Evolutionary conservation across 2,113 vertebrate genomes (phyloP).

Genomic region (Origma solitaria): DNA sequence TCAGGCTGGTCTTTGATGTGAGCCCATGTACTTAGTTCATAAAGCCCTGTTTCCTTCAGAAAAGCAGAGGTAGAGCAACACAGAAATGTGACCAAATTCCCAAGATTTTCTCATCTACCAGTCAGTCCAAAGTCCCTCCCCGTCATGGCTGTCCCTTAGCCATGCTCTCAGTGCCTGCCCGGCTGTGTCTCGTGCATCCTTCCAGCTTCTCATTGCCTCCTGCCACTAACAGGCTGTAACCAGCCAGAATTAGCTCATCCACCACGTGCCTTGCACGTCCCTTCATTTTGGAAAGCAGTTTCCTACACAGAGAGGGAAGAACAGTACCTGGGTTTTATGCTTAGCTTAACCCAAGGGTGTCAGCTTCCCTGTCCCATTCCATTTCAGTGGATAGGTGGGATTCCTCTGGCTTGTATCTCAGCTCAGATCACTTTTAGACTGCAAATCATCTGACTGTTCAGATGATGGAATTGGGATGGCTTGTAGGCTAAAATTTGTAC

Average conservation of each 20-base stretch:
- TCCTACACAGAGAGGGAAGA: not conserved
- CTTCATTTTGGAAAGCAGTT: not conserved
- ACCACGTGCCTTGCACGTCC: fast-evolving
- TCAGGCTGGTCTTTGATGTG: not conserved
- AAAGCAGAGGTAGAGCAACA: not conserved
- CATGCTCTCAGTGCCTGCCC: not conserved
- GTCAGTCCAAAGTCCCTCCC: not conserved
- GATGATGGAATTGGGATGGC: not conserved
- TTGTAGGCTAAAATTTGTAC: not conserved
- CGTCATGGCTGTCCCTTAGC: not conserved
- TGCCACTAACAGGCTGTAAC: not conserved
- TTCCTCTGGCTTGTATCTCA: not conserved
- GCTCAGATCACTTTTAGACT: not conserved
- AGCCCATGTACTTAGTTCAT: not conserved
- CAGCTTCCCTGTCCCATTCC: not conserved
- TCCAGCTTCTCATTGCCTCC: not conserved
- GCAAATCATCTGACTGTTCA: not conserved
- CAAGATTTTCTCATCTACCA: not conserved
- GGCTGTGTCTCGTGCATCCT: fast-evolving
- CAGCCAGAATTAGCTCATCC: not conserved
- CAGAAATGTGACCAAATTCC: not conserved
- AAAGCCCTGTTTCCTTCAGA: not conserved
- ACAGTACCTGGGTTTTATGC: not conserved
- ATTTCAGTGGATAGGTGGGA: not conserved
- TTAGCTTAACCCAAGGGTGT: not conserved